Evolutionary conservation across 2,888 invertebrate species (phyloP).

Genomic region (Teleogryllus oceanicus): DNA sequence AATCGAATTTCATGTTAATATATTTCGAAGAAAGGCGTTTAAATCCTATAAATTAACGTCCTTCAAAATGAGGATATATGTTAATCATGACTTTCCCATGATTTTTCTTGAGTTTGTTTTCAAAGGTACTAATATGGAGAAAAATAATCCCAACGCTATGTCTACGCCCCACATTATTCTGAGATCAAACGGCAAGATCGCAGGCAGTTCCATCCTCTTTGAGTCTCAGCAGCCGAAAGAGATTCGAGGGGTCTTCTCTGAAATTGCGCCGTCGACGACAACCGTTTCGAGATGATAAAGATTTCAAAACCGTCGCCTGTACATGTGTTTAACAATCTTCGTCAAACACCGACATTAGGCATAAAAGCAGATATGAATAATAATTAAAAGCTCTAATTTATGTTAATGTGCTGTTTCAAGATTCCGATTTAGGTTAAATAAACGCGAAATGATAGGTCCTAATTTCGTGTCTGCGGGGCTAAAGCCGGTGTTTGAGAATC

Average conservation of each 20-base stretch:
- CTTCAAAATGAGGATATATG: no score
- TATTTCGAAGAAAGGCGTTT: no score
- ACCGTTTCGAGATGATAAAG: constrained; percentile 7
- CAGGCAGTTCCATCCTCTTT: neutral
- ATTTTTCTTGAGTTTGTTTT: no score
- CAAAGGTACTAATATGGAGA: no score
- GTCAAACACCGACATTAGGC: constrained; percentile 6
- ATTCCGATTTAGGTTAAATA: constrained; percentile 18
- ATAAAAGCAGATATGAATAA: constrained; percentile 18
- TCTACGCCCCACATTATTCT: no score
- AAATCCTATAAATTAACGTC: no score
- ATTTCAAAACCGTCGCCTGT: neutral
- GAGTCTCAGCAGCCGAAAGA: neutral
- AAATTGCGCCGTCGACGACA: constrained; percentile 1
- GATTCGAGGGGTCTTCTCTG: neutral
- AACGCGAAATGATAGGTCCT: constrained; percentile 10
- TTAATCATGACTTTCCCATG: no score
- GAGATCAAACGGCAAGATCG: no score
- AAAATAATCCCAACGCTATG: no score
- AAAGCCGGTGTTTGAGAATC: neutral
- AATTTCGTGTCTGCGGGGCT: constrained; percentile 18
- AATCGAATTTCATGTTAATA: no score
- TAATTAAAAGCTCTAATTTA: constrained; percentile 18
- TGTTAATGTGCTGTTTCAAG: neutral
- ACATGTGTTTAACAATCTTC: constrained; percentile 18